Conservation (phyloP, 2,797 vertebrate genomes). For the Antennarius maculatus region DNA sequence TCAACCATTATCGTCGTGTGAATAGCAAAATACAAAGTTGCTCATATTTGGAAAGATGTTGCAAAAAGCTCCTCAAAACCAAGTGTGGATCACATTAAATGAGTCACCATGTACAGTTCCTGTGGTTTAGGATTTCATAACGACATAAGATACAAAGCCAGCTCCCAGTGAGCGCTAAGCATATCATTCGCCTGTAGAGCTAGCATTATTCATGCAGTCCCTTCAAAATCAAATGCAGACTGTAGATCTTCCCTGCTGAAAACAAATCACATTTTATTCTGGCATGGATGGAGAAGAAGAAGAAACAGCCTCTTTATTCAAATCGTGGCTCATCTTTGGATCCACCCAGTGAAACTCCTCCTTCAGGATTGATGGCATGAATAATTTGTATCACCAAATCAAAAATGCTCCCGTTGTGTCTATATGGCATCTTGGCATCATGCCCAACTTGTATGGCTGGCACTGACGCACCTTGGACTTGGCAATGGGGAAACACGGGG, state of each 20-base stretch:
- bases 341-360: constrained; percentile 24
- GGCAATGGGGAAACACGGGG: constrained; percentile 61
- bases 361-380: constrained; percentile 45
- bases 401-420: constrained; percentile 60
- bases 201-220: constrained; percentile 38
- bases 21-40: constrained; percentile 12
- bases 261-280: constrained; percentile 56
- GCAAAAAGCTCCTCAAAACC: constrained; percentile 13
- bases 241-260: constrained; percentile 33
- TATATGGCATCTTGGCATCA: constrained; percentile 66
- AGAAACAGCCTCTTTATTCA: constrained; percentile 60
- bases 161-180: constrained; percentile 32
- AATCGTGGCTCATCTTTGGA: constrained; percentile 60
- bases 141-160: constrained; percentile 23
- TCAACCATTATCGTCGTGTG: background rate
- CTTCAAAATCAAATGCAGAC: constrained; percentile 43
- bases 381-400: constrained; percentile 57
- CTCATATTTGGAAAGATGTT: constrained; percentile 5
- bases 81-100: constrained; percentile 24
- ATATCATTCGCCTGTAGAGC: constrained; percentile 19
- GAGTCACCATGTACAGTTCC: constrained; percentile 18
- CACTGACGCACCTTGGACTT: constrained; percentile 60
- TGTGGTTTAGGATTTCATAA: constrained; percentile 35
- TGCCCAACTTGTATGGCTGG: constrained; percentile 66
- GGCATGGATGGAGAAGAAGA: constrained; percentile 33